Percentiles rank a stretch among this genome's conserved stretches.
These are phyloP conservation scores for Calidris pugnax DNA, from an alignment of 2,113 vertebrate species.

Conservation along the genomic window DNA sequence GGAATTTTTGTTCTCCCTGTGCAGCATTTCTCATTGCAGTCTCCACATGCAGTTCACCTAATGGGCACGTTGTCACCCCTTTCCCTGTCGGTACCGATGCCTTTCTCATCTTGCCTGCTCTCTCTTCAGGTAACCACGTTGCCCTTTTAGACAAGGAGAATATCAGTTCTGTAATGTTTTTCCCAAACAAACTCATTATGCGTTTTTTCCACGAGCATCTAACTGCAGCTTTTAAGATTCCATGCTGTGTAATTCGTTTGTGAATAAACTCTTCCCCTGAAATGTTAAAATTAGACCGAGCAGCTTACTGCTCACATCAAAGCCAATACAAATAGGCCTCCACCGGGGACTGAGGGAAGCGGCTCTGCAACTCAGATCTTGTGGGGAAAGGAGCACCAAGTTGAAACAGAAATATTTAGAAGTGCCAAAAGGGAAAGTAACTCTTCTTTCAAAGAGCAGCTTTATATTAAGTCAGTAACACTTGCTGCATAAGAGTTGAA, in stretches of 20 bases:
- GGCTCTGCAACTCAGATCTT: conserved; percentile 1
- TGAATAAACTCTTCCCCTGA: conserved; percentile 1
- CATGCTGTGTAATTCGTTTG: conserved; percentile 12
- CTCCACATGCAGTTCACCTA: not conserved
- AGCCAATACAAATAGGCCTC: conserved; percentile 31
- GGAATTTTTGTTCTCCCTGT: not conserved
- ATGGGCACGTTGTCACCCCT: not conserved
- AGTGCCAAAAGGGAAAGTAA: conserved; percentile 18
- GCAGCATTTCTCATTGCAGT: not conserved
- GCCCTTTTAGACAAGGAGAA: not conserved
- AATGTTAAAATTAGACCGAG: conserved; percentile 35
- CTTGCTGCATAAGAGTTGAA: not conserved
- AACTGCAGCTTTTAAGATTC: not conserved
- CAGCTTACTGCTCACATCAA: conserved; percentile 35
- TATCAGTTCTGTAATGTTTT: not conserved
- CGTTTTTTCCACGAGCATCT: not conserved
- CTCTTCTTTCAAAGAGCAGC: not conserved
- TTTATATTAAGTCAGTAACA: not conserved
- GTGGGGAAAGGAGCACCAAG: not conserved
- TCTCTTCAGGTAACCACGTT: not conserved
- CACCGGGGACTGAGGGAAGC: not conserved
- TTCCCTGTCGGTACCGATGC: rapidly evolving
- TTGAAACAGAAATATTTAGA: conserved; percentile 38
- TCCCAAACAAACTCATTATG: not conserved
- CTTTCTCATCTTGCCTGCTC: not conserved